phyloP scores from a whole-genome alignment of 2,797 vertebrate genomes.

The Sebastes glaucus region DNA sequence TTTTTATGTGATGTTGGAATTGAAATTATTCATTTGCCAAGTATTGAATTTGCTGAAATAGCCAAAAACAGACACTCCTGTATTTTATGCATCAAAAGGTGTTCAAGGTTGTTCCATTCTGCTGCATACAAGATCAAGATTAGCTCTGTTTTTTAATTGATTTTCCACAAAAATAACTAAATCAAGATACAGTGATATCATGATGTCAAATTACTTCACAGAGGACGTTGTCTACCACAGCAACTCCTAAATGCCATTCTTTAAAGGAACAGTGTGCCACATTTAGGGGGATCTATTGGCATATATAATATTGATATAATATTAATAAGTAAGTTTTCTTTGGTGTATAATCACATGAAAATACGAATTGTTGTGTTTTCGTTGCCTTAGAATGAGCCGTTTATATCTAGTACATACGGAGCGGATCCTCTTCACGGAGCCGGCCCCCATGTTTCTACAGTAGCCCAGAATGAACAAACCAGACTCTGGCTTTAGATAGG shows the following conservation, averaged over 20 bases:
- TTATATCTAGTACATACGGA: too few species aligned
- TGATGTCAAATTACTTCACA: background rate
- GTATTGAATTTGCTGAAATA: background rate
- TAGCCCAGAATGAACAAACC: too few species aligned
- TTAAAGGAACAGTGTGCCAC: background rate
- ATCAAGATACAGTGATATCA: background rate
- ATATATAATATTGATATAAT: too few species aligned
- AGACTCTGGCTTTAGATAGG: too few species aligned
- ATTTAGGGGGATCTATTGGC: too few species aligned
- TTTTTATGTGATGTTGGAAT: slow-evolving; percentile 10
- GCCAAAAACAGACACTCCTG: background rate
- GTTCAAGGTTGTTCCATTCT: background rate
- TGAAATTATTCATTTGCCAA: background rate
- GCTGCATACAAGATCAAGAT: background rate
- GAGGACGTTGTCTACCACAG: background rate
- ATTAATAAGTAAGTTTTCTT: too few species aligned
- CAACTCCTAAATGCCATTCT: background rate
- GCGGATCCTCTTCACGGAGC: too few species aligned
- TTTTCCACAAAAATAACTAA: background rate
- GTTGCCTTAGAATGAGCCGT: too few species aligned
- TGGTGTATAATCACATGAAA: too few species aligned
- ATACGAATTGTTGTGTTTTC: too few species aligned
- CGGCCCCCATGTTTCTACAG: too few species aligned
- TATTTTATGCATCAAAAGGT: background rate
- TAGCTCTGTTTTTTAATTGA: background rate